These are phyloP conservation scores for Zingel zingel DNA, from an alignment of 2,113 vertebrate species.

Conservation along the genomic window DNA sequence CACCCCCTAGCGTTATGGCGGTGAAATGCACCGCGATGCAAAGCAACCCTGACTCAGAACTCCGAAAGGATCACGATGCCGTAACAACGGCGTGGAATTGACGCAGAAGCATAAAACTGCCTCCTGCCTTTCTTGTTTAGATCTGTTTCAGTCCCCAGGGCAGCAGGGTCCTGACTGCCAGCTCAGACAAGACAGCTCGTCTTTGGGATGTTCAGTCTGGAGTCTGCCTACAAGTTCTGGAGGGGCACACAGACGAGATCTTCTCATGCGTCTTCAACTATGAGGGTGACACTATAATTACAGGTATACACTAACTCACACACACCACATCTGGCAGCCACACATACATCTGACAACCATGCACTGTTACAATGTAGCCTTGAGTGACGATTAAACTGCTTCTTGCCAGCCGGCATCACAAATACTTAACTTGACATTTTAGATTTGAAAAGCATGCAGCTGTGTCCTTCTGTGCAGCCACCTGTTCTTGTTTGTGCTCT, in stretches of 20 bases:
- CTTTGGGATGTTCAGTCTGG: conserved; percentile 93
- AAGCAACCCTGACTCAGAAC: no score
- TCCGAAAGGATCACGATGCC: no score
- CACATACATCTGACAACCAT: conserved; percentile 3
- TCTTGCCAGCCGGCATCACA: background rate
- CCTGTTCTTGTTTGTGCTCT: conserved; percentile 59
- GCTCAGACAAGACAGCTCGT: conserved; percentile 93
- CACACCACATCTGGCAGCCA: conserved; percentile 3
- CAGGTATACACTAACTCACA: conserved; percentile 58
- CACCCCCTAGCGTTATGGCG: no score
- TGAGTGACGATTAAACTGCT: conserved; percentile 15
- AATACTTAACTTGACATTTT: conserved; percentile 55
- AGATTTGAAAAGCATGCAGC: conserved; percentile 31
- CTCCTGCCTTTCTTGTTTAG: conserved; percentile 76
- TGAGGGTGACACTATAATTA: conserved; percentile 90
- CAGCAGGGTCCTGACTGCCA: conserved; percentile 90
- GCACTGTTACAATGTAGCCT: conserved; percentile 14
- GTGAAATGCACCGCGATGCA: no score
- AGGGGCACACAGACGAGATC: conserved; percentile 93
- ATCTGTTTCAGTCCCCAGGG: conserved; percentile 96
- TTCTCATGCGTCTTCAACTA: conserved; percentile 98
- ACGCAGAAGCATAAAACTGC: no score
- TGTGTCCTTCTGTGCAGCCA: conserved; percentile 49
- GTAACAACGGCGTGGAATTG: no score
- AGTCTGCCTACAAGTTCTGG: conserved; percentile 90